phyloP scores from a whole-genome alignment of 1,140 invertebrate genomes.

The Marisa cornuarietis region DNA sequence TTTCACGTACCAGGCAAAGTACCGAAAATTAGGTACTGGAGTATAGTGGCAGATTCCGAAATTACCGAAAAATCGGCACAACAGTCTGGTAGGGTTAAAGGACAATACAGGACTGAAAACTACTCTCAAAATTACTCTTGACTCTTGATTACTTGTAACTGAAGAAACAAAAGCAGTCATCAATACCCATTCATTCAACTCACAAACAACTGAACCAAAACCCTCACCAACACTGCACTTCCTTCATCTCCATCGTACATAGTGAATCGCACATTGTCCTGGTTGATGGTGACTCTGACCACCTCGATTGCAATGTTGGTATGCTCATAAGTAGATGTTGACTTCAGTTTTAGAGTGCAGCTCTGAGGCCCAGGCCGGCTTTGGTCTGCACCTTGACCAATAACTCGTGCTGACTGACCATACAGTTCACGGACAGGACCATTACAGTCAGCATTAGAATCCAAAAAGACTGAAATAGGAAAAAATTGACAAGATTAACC shows the following conservation, averaged over 20 bases:
- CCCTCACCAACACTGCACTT: conserved; percentile 28
- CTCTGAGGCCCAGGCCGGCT: conserved; percentile 2
- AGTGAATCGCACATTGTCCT: conserved; percentile 29
- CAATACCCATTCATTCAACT: neutral
- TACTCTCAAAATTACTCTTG: neutral
- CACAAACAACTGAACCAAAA: neutral
- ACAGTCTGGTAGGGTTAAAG: too few species aligned
- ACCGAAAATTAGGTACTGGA: too few species aligned
- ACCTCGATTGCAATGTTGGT: conserved; percentile 28
- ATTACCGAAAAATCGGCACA: too few species aligned
- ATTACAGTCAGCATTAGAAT: conserved; percentile 40
- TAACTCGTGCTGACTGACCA: conserved; percentile 12
- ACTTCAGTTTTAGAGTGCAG: conserved; percentile 30
- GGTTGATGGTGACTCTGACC: conserved; percentile 31
- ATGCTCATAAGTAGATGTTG: conserved; percentile 19
- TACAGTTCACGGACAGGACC: conserved; percentile 34
- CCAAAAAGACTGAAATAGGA: conserved; percentile 38
- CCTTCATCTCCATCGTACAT: conserved; percentile 39
- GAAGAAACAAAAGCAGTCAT: neutral
- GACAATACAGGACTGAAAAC: neutral
- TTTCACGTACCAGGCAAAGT: too few species aligned
- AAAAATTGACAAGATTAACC: neutral
- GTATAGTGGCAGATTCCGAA: too few species aligned
- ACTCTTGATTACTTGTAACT: neutral
- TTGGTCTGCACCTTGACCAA: conserved; percentile 21